Conservation (phyloP, 2,113 vertebrate genomes). For the Paradisaea rubra region DNA sequence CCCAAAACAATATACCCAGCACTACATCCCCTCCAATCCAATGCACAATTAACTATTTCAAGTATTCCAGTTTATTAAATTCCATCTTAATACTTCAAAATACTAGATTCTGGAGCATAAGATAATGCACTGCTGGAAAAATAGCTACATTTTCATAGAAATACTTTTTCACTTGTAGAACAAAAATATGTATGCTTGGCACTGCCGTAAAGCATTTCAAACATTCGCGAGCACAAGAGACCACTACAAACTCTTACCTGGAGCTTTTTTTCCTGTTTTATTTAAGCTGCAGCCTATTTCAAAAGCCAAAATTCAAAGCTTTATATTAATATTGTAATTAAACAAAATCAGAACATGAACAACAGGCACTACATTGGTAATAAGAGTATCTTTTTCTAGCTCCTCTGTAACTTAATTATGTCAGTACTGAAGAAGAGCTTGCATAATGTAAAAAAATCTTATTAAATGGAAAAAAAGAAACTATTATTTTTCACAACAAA, state of each 20-base stretch:
- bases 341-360: not conserved
- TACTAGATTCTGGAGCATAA: not conserved
- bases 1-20: not conserved
- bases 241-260: not conserved
- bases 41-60: not conserved
- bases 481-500: not conserved
- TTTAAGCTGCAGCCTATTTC: not conserved
- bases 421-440: not conserved
- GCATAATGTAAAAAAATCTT: not conserved
- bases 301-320: not conserved
- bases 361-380: not conserved
- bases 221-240: not conserved
- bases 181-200: not conserved
- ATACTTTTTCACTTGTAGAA: not conserved
- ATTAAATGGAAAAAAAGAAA: not conserved
- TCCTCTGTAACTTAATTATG: not conserved
- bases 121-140: not conserved
- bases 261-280: not conserved
- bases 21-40: not conserved
- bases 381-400: not conserved
- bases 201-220: not conserved
- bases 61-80: not conserved
- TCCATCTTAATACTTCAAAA: not conserved
- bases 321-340: not conserved
- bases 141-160: not conserved